Base-by-base conservation (phyloP, 2,797 vertebrate species). In the Lophius americanus region DNA sequence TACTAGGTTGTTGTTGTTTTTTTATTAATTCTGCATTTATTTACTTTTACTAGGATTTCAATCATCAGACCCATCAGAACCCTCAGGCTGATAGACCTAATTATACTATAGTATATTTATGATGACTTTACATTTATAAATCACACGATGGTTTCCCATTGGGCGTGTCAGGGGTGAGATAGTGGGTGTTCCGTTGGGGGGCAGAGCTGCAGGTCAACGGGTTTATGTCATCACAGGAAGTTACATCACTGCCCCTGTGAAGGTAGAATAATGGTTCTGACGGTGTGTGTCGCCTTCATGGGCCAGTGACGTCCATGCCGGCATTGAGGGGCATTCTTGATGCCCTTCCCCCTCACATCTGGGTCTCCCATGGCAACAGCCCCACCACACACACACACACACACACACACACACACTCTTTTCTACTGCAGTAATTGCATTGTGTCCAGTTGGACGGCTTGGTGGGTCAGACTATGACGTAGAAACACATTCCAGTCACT, bases 401-500 rank as follows among this genome's bases (percentile, higher is more conserved):
- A 11, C 5, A 70, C 52, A 66, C 60, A 69, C 60, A 10, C 44
- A 73, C 48, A 7, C 60, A 50, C 71, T 68, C 65, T 76, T 68
- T 56, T 61, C 62, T 63, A 38, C 14, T 46, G 73, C 63, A 46
- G 62, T 78, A 87, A 83, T 85, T 73, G 51, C 66, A 78, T 85
- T 82, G 69, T 76, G 64, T 87, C 69, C 60, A 70, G 71, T 71
- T 80, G 83, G 86, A 71, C 64, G 79, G 71, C 49, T 82, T 83
- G 79, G 54, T 86, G 75, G 81, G 79, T 86, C 84, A 82, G 70
- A 69, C 74, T 78, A 59, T 85, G 79, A 88, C 62, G 68, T 78
- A 13, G 50, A 65, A 55, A 51, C 76, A 60, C 79, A 77, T 83
- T 85, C 73, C 76, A 70, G 62, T 53, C 36, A 35, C 66, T 60